Base-by-base conservation (phyloP, 2,888 invertebrate genomes). In the Sylvicola cinctus region DNA sequence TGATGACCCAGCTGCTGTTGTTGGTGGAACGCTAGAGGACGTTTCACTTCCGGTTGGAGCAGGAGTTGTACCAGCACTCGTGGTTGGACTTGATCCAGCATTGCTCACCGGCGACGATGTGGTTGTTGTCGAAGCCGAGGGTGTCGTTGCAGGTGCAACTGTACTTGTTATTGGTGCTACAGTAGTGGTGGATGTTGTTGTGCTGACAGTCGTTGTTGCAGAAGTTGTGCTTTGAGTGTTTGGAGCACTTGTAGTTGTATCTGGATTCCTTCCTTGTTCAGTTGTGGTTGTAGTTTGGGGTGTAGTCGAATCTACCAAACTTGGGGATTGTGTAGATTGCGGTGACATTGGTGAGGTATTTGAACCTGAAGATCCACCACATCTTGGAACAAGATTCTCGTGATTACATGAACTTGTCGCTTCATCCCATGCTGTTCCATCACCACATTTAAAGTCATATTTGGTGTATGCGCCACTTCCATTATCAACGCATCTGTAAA, bases 351-450 rank as follows among this genome's bases (percentile, higher is more conserved):
- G 4, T 14, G 34, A 2, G 2, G 13, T 8, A 17, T 12, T 31
- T 2, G 8, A 3, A 16, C 11, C 16, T 4, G 36, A 23, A 29
- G 26, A 29, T 3, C 12, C 23, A 10, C 13, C 25, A 23, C 42
- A 42, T 16, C 39, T 36, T 20, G 34, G 28, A 3, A 57, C 56
- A 32, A 48, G 46, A 31, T 50, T 45, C 5, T 49, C 51, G 36
- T 54, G 47, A 35, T 58, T 58, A 36, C 74, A 74, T 1, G 60
- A 60, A 41, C 64, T 58, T 34, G 62, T 54, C 14, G 63, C 56
- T 40, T 63, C 60, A 49, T 68, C 67, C 68, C 68, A 69, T 6
- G 65, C 63, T 0, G 69, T 69, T 35, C 66, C 67, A 11, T 56
- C 55, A 2, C 62, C 63, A 42, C 69, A 69, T 8, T 49, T 54